Evolutionary conservation across 1,140 invertebrate species (phyloP), one percentile per base, ranked within the genome.

Genomic region (Samia ricini): DNA sequence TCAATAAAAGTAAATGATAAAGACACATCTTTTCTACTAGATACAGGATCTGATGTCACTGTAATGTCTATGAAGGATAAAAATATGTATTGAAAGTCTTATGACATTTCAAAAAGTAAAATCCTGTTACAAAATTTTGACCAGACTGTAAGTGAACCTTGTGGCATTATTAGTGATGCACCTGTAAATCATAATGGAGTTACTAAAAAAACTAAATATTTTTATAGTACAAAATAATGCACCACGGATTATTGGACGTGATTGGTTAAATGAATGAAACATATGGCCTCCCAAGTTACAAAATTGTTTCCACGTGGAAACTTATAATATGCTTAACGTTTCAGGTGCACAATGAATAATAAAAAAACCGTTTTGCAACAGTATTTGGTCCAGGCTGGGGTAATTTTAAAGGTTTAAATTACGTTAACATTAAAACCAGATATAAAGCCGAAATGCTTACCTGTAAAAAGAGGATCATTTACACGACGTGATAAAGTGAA

Each of bases 401-500:
- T 5, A 64, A 60, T 21, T 60, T 64, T 24, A 64, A 64, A 49
- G 18, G 55, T 50, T 51, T 18, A 3, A 12, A 56, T 63, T 4
- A 57, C 36, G 3, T 55, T 63, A 19, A 63, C 58, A 36, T 22
- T 63, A 33, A 63, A 63, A 51, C 1, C 20, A 24, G 26, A 54
- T 48, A 19, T 24, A 15, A 58, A 52, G 51, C 61, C 56, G 4
- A 57, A 23, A 58, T 63, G 29, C 54, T 49, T 52, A 23, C 61
- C 42, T 5, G 61, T 63, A 1, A 12, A 56, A 7, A 42, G 36
- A 18, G 61, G 58, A 24, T 56, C 61, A 21, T 63, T 58, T 29
- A 58, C 63, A 10, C 18, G 60, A 4, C n/a, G 22, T n/a, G 63
- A 65, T 50, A 65, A 65, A 20, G 63, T 65, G 50, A 65, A 65